Percentiles rank a stretch among this genome's conserved stretches.
These are phyloP conservation scores for Telmatochromis sp. DNA, from an alignment of 2,113 vertebrate species.

Conservation along the genomic window DNA sequence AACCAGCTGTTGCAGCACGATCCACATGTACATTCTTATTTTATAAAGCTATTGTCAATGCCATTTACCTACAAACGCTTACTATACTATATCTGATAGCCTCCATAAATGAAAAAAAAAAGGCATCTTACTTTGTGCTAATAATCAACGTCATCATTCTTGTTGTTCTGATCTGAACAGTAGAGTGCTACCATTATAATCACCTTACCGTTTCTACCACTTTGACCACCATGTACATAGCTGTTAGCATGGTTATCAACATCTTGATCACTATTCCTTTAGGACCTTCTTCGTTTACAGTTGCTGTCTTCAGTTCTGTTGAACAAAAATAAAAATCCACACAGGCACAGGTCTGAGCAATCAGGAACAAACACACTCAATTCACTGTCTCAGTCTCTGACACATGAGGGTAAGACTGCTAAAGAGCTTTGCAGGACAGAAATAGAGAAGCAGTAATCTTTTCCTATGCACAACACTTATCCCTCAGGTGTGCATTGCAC, in stretches of 20 bases:
- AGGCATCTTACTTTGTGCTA: background rate
- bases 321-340: constrained; percentile 1
- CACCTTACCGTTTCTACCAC: constrained; percentile 74
- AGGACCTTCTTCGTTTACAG: background rate
- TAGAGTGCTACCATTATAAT: background rate
- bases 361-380: background rate
- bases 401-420: constrained; percentile 54
- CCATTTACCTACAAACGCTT: background rate
- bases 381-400: constrained; percentile 11
- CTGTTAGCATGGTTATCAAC: constrained; percentile 81
- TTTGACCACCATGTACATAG: constrained; percentile 77
- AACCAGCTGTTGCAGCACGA: background rate
- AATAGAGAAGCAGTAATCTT: constrained; percentile 72
- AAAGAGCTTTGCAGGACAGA: constrained; percentile 71
- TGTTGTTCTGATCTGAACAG: background rate
- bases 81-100: background rate
- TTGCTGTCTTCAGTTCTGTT: background rate
- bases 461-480: constrained; percentile 46
- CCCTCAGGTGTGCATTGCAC: constrained; percentile 28
- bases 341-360: background rate
- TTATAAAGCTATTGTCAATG: background rate
- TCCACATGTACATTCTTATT: background rate
- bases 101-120: background rate
- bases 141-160: background rate
- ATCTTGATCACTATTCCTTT: constrained; percentile 58